Evolutionary conservation across 2,113 vertebrate species (phyloP).

Genomic region (Indri indri): DNA sequence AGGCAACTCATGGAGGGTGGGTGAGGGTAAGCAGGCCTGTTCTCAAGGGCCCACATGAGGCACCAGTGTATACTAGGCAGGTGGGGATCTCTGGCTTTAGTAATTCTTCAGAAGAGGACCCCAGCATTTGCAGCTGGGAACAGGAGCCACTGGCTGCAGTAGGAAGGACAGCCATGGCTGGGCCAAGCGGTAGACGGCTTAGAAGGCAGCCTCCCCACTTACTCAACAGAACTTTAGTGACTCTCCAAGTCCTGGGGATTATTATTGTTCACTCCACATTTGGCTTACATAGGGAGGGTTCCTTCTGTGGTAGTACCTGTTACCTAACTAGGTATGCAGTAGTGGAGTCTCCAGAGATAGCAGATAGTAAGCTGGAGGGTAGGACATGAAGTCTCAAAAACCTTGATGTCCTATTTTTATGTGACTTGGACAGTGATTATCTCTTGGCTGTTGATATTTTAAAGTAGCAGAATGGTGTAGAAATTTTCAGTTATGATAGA

Average conservation of each 20-base stretch:
- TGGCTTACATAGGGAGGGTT: neutral
- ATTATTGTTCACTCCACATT: neutral
- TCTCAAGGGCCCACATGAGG: neutral
- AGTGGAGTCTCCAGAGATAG: neutral
- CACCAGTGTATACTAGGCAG: neutral
- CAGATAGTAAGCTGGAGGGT: neutral
- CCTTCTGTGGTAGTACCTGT: neutral
- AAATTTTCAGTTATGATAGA: slow-evolving; percentile 35
- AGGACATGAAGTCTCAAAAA: neutral
- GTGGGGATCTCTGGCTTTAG: neutral
- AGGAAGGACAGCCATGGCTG: neutral
- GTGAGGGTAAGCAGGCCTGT: neutral
- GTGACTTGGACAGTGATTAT: slow-evolving; percentile 4
- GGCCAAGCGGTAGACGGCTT: neutral
- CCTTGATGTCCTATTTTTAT: neutral
- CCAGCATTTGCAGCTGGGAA: neutral
- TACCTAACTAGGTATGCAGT: neutral
- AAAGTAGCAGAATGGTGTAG: slow-evolving; percentile 8
- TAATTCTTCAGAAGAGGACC: neutral
- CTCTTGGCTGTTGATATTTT: slow-evolving; percentile 49
- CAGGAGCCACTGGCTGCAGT: neutral
- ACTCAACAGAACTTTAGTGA: slow-evolving; percentile 29
- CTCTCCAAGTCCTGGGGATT: slow-evolving; percentile 15
- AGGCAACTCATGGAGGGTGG: neutral
- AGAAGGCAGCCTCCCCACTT: slow-evolving; percentile 32